Conservation (phyloP, 2,888 invertebrate genomes). For the Marronus borbonicus region DNA sequence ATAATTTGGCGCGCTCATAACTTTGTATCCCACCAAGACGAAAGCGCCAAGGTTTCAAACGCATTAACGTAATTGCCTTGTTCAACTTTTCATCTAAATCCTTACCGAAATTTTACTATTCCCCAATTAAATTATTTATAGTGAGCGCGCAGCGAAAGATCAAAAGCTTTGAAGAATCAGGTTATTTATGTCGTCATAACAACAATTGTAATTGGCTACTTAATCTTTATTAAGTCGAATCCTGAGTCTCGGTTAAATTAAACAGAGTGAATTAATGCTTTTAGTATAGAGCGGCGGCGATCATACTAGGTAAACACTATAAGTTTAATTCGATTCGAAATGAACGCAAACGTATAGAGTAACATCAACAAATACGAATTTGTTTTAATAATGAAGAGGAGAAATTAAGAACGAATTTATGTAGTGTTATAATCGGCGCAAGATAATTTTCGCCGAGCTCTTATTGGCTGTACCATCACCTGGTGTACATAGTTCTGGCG, state of each 20-base stretch:
- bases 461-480: no score
- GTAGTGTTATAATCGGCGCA: no score
- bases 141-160: background rate
- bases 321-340: background rate
- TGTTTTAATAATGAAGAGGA: no score
- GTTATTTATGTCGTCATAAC: constrained; percentile 30
- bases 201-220: constrained; percentile 44
- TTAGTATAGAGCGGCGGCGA: background rate
- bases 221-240: constrained; percentile 35
- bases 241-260: constrained; percentile 11
- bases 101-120: constrained; percentile 16
- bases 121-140: constrained; percentile 34
- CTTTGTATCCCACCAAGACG: no score
- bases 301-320: constrained; percentile 6
- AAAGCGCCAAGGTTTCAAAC: background rate
- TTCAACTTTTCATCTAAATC: background rate
- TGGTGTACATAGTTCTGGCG: no score
- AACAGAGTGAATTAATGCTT: constrained; percentile 12
- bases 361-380: no score
- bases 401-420: no score
- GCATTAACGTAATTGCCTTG: background rate
- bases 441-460: no score
- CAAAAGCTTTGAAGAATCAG: constrained; percentile 15
- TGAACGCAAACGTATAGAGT: background rate
- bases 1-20: no score